A percentile compares a stretch with the other conserved stretches of the same genome.
Conservation (phyloP, 2,888 invertebrate species). For the Schizotus pectinicornis region DNA sequence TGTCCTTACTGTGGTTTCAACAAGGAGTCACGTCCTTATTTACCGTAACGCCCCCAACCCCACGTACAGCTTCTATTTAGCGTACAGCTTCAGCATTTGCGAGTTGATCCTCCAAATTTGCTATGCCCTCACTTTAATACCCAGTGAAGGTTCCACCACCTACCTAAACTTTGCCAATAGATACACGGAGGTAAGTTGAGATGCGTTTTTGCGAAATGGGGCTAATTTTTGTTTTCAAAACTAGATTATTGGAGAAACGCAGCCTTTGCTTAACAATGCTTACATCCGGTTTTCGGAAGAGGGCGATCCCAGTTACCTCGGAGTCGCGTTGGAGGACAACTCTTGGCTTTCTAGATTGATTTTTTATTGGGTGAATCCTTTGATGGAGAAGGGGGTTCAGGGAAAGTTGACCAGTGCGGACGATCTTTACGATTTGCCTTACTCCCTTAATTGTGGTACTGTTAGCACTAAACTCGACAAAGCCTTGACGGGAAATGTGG, state of each 20-base stretch:
- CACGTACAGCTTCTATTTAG: slow-evolving; percentile 53
- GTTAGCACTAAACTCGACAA: slow-evolving; percentile 67
- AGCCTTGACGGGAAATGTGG: slow-evolving; percentile 63
- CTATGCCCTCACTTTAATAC: slow-evolving; percentile 76
- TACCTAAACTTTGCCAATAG: slow-evolving; percentile 52
- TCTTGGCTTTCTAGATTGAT: slow-evolving; percentile 75
- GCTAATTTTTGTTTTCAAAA: not conserved
- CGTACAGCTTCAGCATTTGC: slow-evolving; percentile 67
- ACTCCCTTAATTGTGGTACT: slow-evolving; percentile 66
- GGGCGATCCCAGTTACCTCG: slow-evolving; percentile 73
- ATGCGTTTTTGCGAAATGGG: not conserved
- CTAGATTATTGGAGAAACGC: slow-evolving; percentile 15
- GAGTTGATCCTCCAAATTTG: slow-evolving; percentile 68
- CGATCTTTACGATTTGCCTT: slow-evolving; percentile 84
- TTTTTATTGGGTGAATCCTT: slow-evolving; percentile 86
- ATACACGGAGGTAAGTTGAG: slow-evolving; percentile 43
- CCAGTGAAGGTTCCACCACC: slow-evolving; percentile 62
- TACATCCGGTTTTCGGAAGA: slow-evolving; percentile 72
- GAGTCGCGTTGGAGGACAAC: slow-evolving; percentile 81
- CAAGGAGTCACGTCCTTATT: slow-evolving; percentile 69
- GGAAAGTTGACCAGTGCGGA: slow-evolving; percentile 76
- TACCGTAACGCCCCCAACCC: slow-evolving; percentile 50
- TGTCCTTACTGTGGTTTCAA: slow-evolving; percentile 70
- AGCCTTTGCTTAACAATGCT: slow-evolving; percentile 54
- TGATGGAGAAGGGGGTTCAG: slow-evolving; percentile 80